Evolutionary conservation across 2,113 vertebrate species (phyloP).

Genomic region (Melanotaenia duboulayi): DNA sequence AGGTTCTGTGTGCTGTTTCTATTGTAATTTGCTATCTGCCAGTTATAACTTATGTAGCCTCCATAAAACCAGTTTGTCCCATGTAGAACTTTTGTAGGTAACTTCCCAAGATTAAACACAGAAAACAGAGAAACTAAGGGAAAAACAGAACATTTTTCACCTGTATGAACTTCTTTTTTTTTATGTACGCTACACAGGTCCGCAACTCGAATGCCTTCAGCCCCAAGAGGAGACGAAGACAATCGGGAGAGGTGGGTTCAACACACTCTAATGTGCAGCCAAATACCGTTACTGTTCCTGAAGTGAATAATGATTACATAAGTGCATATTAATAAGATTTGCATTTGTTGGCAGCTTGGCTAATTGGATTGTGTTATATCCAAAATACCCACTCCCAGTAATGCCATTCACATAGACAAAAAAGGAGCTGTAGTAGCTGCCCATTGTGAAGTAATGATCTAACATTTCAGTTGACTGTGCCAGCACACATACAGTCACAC

Average conservation of each 20-base stretch:
- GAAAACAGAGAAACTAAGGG: background rate
- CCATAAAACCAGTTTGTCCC: no score
- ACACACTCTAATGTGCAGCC: slow-evolving; percentile 16
- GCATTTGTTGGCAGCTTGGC: slow-evolving; percentile 54
- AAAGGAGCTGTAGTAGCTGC: slow-evolving; percentile 2
- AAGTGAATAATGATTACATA: slow-evolving; percentile 43
- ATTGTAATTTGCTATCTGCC: no score
- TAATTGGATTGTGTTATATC: slow-evolving; percentile 63
- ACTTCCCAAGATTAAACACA: background rate
- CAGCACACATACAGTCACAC: slow-evolving; percentile 7
- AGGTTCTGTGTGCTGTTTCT: no score
- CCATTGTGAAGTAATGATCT: background rate
- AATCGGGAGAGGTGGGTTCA: slow-evolving; percentile 85
- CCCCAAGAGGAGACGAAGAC: slow-evolving; percentile 89
- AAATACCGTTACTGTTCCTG: slow-evolving; percentile 14
- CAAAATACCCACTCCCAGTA: slow-evolving; percentile 26
- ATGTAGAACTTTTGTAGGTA: background rate
- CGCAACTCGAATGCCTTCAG: slow-evolving; percentile 34
- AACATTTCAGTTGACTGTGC: slow-evolving; percentile 51
- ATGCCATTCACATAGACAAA: slow-evolving; percentile 25
- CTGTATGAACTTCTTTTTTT: background rate
- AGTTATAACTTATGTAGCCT: no score
- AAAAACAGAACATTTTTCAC: background rate
- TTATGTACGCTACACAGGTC: slow-evolving; percentile 32
- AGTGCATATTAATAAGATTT: slow-evolving; percentile 76